Conservation (phyloP, 2,113 vertebrate species). For the Platichthys stellatus region DNA sequence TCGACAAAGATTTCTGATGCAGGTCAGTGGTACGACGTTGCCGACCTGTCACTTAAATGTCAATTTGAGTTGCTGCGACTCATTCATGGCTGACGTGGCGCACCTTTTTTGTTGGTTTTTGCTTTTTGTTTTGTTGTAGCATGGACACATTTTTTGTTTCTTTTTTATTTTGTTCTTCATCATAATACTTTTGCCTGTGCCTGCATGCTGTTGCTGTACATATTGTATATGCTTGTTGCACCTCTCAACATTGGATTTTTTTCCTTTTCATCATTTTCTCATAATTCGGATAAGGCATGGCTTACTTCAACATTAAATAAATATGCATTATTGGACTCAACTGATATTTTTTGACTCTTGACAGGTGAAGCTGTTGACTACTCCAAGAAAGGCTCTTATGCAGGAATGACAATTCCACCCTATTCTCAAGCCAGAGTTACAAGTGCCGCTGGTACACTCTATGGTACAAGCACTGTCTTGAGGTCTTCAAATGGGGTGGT, state of each 20-base stretch:
- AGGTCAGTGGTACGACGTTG: constrained; percentile 95
- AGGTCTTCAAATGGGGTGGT: constrained; percentile 96
- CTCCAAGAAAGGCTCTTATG: constrained; percentile 93
- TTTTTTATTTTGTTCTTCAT: constrained; percentile 61
- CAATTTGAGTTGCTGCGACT: constrained; percentile 86
- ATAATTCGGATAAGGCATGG: constrained; percentile 83
- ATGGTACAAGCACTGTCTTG: constrained; percentile 89
- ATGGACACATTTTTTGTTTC: constrained; percentile 55
- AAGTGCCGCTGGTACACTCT: constrained; percentile 83
- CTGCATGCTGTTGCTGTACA: constrained; percentile 86
- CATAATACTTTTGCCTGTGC: constrained; percentile 84
- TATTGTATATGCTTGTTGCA: constrained; percentile 81
- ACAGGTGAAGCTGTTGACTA: constrained; percentile 99
- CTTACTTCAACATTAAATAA: constrained; percentile 77
- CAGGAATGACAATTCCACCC: constrained; percentile 90
- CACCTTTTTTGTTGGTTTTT: constrained; percentile 54
- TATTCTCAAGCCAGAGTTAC: constrained; percentile 90
- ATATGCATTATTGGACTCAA: constrained; percentile 82
- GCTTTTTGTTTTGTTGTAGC: constrained; percentile 65
- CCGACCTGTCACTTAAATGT: constrained; percentile 91
- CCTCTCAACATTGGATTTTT: constrained; percentile 72
- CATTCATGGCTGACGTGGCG: constrained; percentile 75
- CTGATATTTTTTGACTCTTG: constrained; percentile 91
- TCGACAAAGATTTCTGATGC: constrained; percentile 91
- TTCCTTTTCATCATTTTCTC: constrained; percentile 73